phyloP scores from a whole-genome alignment of 2,797 vertebrate genomes.

The Coreius guichenoti region DNA sequence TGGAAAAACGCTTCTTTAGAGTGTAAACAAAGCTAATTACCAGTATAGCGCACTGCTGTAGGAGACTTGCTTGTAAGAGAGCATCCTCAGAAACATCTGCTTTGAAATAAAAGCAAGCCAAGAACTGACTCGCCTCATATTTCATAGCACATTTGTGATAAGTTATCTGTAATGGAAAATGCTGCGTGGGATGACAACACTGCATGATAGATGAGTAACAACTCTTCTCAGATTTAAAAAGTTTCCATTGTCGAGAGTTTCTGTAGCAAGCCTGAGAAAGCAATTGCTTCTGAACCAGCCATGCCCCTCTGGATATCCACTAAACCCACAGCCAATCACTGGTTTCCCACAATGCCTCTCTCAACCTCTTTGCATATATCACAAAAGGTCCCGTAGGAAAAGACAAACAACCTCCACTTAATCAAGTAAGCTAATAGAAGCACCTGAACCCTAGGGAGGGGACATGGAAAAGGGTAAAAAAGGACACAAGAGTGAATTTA shows the following conservation, averaged over 20 bases:
- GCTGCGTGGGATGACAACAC: slow-evolving; percentile 38
- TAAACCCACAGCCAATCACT: slow-evolving; percentile 8
- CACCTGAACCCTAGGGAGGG: background rate
- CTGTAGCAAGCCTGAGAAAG: background rate
- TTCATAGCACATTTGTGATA: slow-evolving; percentile 42
- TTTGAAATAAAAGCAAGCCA: slow-evolving; percentile 23
- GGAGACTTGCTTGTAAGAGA: slow-evolving; percentile 18
- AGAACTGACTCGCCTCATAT: slow-evolving; percentile 43
- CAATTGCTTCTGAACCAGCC: background rate
- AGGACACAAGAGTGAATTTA: slow-evolving; percentile 6
- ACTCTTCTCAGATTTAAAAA: slow-evolving; percentile 24
- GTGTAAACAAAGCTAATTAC: slow-evolving; percentile 46
- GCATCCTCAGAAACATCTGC: slow-evolving; percentile 35
- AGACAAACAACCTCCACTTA: slow-evolving; percentile 25
- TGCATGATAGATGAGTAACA: slow-evolving; percentile 46
- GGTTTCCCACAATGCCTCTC: slow-evolving; percentile 27
- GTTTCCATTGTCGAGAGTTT: slow-evolving; percentile 14
- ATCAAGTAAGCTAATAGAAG: slow-evolving; percentile 45
- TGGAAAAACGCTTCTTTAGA: background rate
- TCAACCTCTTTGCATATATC: slow-evolving; percentile 2
- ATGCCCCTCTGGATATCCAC: background rate
- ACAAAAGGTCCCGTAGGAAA: slow-evolving; percentile 4
- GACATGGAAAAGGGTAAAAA: background rate
- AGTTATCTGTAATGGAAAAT: slow-evolving; percentile 51
- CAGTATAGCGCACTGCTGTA: slow-evolving; percentile 17